Base-by-base conservation (phyloP, 37 sponge, comb jelly and placozoan species). In the Aplysina aerophoba region DNA sequence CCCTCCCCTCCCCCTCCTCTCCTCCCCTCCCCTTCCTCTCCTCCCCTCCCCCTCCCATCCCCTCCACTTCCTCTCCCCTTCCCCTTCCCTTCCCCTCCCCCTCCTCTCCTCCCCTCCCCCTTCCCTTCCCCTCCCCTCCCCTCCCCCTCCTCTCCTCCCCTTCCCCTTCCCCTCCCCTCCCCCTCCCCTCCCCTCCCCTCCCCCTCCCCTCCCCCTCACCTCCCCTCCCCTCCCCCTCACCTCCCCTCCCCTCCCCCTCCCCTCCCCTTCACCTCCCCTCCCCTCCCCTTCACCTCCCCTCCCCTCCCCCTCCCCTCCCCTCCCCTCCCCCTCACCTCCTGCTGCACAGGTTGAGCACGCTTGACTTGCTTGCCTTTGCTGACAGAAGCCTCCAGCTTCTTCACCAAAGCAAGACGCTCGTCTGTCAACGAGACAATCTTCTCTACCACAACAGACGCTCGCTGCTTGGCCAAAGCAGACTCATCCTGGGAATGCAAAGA, bases 161-260 rank as follows among this genome's bases (percentile, higher is more conserved):
- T 73, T 21, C 19, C 81, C 67, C 8, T 30, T 50, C 67, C 79
- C 16, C 31, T 31, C 12, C 74, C 19, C 37, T 79, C 66, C 66
- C 73, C 79, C 68, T 38, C 85, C 22, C 4, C 75, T 80, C 68
- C 50, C 8, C 58, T 25, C 12, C 73, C n/a, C 27, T 33, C 39
- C 62, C 33, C 57, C 73, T 85, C 85, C 65, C 27, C 44, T 63
- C 84, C 89, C 27, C 39, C 65, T 56, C 79, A 27, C 33, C 67
- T 30, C 20, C 35, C 34, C 0, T 33, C 80, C 60, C 39, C 79
- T 78, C 80, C 84, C 89, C 80, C 54, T 68, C 28, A 0, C 80
- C 55, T 80, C n/a, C 56, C 81, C 50, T 15, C 5, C 38, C 62
- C 79, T 81, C 36, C 78, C 89, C 20, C 58, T 25, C n/a, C 28